Evolutionary conservation across 1,140 invertebrate genomes (phyloP), one percentile per base, ranked within the genome.

Genomic region (Macrotrachela quadricornifera): DNA sequence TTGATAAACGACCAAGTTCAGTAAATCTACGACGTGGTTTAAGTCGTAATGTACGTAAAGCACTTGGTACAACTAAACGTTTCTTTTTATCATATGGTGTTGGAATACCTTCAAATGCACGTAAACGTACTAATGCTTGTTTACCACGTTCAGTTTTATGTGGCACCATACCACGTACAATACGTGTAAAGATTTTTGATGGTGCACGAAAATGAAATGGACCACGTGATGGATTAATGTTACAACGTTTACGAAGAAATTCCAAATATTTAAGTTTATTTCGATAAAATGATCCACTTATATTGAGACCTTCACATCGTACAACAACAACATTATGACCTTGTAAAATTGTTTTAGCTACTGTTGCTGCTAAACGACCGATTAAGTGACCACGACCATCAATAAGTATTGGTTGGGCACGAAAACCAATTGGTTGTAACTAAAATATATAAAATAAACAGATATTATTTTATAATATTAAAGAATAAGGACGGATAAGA

Each of bases 151-250:
- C 77, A 50, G 85, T 86, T 73, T 96, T 97, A 75, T 96, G 90
- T 63, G 94, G 92, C 55, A 97, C 76, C 94, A 99, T 99, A 58
- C 86, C 90, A 77, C 90, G 76, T 46, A 97, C 86, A 62, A 85
- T 85, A 66, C 90, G 84, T 80, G 82, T 86, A 65, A 99, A 82
- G 63, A 99, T 92, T 72, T 86, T 86, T 59, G 81, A 82, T 14
- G 94, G 94, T 56, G 92, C 87, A 68, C 94, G 79, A 74, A 85
- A 88, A 68, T 99, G 94, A 78, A 88, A 97, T 39, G 92, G 91
- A 58, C 94, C 94, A 72, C 90, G 79, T 51, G 83, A 79, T 58
- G 92, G 94, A 68, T 99, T 97, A 1, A 97, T 86, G 73, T 97
- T 97, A 73, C 88, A 96, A 59, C 92, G 76, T 72, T 96, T 95